Conservation (phyloP, 1,140 invertebrate genomes). For the Triops longicaudatus region DNA sequence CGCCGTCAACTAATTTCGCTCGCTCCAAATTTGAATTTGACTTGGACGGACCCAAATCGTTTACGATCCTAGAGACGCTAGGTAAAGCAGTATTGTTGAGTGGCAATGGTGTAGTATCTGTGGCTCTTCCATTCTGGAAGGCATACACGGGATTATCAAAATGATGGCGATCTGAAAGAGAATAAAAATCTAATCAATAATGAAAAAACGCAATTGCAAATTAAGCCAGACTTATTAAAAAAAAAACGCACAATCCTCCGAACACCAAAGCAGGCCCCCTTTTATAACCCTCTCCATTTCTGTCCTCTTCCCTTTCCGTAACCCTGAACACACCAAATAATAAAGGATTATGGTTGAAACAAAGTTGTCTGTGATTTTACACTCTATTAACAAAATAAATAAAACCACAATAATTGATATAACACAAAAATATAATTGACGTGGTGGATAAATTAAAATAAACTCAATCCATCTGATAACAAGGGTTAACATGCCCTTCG, state of each 20-base stretch:
- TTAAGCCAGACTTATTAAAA: neutral
- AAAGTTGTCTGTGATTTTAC: too few relatives aligned
- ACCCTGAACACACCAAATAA: neutral
- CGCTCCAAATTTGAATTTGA: slow-evolving; percentile 50
- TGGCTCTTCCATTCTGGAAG: slow-evolving; percentile 47
- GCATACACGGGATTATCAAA: slow-evolving; percentile 89
- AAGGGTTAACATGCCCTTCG: neutral
- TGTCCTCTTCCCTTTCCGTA: neutral
- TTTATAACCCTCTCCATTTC: neutral
- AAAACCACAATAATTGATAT: too few relatives aligned
- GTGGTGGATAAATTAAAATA: neutral
- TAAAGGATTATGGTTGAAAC: too few relatives aligned
- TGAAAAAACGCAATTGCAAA: neutral
- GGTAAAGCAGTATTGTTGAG: slow-evolving; percentile 31
- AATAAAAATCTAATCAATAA: slow-evolving; percentile 24
- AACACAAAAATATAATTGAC: too few relatives aligned
- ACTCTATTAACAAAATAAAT: too few relatives aligned
- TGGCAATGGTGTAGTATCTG: slow-evolving; percentile 26
- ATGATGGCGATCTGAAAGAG: slow-evolving; percentile 64
- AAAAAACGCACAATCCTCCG: neutral
- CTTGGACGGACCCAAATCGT: slow-evolving; percentile 55
- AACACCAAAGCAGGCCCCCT: neutral
- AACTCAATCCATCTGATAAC: neutral
- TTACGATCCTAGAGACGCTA: slow-evolving; percentile 41
- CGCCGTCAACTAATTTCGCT: slow-evolving; percentile 32